These are phyloP conservation scores for Sebastes paucispinis DNA, from an alignment of 2,797 vertebrate species.

Conservation along the genomic window DNA sequence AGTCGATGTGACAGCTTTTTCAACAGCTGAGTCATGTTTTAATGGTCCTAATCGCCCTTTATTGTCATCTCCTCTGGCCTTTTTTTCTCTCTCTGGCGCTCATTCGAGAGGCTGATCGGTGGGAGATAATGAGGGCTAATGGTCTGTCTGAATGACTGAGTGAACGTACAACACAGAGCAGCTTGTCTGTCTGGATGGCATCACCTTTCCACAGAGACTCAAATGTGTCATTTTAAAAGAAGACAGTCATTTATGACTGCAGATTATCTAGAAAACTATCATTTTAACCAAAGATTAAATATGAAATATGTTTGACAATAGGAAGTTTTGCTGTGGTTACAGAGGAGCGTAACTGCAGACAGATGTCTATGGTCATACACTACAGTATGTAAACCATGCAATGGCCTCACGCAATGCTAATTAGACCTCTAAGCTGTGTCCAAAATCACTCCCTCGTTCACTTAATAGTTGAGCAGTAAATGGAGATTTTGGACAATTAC, in stretches of 20 bases:
- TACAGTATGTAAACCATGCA: neutral
- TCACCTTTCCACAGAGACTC: neutral
- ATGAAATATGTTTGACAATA: neutral
- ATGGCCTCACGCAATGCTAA: neutral
- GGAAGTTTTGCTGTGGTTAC: neutral
- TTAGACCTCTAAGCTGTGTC: neutral
- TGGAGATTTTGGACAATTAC: neutral
- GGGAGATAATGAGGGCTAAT: slow-evolving; percentile 14
- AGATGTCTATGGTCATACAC: neutral
- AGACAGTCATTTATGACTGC: neutral
- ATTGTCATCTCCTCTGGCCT: neutral
- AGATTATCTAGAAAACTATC: neutral
- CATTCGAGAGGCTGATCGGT: slow-evolving; percentile 3
- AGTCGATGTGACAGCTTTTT: slow-evolving; percentile 1
- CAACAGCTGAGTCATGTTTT: slow-evolving; percentile 19
- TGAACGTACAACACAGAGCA: neutral
- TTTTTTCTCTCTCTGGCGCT: neutral
- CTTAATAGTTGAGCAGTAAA: neutral
- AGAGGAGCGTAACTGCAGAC: neutral
- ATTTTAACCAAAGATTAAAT: neutral
- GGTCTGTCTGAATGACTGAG: slow-evolving; percentile 3
- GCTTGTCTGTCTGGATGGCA: neutral
- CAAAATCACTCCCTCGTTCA: neutral
- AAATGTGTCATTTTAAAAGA: neutral
- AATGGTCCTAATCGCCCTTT: slow-evolving; percentile 23